These are phyloP conservation scores for Lepidurus packardi DNA, from an alignment of 1,140 invertebrate genomes.

Conservation along the genomic window DNA sequence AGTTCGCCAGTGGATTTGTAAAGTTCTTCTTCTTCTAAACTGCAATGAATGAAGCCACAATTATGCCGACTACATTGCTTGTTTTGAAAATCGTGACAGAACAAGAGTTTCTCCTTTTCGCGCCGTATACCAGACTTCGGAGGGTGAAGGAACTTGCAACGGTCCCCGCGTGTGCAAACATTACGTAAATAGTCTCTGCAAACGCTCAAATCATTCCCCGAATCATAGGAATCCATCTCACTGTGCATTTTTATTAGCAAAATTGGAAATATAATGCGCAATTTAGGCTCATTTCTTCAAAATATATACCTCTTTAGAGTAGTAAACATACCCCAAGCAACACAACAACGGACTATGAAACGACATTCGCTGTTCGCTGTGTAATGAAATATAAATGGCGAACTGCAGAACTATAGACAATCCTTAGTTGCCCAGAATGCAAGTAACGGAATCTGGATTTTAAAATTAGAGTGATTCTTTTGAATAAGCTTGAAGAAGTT, in stretches of 20 bases:
- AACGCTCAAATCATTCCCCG: conserved; percentile 34
- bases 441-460: too few species aligned
- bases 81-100: conserved; percentile 81
- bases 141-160: conserved; percentile 68
- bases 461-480: too few species aligned
- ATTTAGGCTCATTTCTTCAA: neutral
- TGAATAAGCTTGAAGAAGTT: too few species aligned
- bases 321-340: neutral
- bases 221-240: conserved; percentile 13
- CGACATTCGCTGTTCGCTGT: too few species aligned
- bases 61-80: conserved; percentile 57
- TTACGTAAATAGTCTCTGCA: conserved; percentile 57
- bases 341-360: too few species aligned
- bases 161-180: conserved; percentile 66
- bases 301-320: neutral
- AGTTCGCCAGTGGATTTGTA: conserved; percentile 62
- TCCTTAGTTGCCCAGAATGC: too few species aligned
- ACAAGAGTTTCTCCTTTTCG: conserved; percentile 48
- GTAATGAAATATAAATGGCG: too few species aligned
- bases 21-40: conserved; percentile 67
- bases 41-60: conserved; percentile 71
- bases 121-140: conserved; percentile 39
- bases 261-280: neutral
- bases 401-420: too few species aligned
- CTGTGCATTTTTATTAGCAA: neutral